Evolutionary conservation across 2,113 vertebrate species (phyloP).

Genomic region (Sebastes schlegelii): DNA sequence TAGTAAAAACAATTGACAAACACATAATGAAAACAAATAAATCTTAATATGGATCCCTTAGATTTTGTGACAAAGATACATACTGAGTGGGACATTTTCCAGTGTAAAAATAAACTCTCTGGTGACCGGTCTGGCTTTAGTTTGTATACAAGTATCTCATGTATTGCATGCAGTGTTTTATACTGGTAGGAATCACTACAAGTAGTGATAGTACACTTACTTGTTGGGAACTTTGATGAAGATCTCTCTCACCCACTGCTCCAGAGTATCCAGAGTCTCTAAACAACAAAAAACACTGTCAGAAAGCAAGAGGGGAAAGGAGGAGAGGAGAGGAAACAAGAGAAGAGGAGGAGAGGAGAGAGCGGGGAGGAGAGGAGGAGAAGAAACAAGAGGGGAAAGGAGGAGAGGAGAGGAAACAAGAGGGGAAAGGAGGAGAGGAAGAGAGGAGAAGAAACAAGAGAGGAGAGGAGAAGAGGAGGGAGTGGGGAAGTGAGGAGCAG

Average conservation of each 20-base stretch:
- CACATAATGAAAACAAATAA: too few relatives aligned
- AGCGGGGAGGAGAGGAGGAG: too few relatives aligned
- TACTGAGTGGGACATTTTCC: too few relatives aligned
- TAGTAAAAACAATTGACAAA: too few relatives aligned
- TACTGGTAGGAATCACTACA: neutral
- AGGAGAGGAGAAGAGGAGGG: neutral
- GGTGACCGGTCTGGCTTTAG: too few relatives aligned
- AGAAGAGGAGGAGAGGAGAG: too few relatives aligned
- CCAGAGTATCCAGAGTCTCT: slow-evolving; percentile 95
- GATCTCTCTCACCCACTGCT: slow-evolving; percentile 95
- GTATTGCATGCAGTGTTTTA: neutral
- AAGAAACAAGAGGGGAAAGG: too few relatives aligned
- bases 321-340: too few relatives aligned
- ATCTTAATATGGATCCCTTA: too few relatives aligned
- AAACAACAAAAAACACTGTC: slow-evolving; percentile 30
- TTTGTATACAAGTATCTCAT: neutral
- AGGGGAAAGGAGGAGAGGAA: too few relatives aligned
- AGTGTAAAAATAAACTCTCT: too few relatives aligned
- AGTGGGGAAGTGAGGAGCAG: neutral
- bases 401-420: neutral
- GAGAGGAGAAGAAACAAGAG: neutral
- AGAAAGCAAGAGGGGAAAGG: neutral
- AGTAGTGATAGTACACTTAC: slow-evolving; percentile 79
- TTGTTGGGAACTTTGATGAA: slow-evolving; percentile 95
- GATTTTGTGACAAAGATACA: too few relatives aligned